These are phyloP conservation scores for Oncorhynchus gorbuscha DNA, from an alignment of 2,113 vertebrate genomes.

Conservation along the genomic window DNA sequence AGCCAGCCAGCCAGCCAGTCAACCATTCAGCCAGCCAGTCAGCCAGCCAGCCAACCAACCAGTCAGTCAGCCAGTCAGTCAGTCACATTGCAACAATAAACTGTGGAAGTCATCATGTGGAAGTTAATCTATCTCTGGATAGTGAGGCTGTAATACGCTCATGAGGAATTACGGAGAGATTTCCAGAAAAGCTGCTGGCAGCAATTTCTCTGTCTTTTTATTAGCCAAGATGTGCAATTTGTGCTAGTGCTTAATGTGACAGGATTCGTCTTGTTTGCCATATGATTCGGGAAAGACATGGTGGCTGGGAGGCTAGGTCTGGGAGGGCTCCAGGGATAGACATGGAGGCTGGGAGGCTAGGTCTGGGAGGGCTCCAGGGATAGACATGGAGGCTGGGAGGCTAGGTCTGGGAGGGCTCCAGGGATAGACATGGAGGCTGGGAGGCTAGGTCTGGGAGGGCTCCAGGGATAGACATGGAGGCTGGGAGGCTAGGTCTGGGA, in stretches of 20 bases:
- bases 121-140: constrained; percentile 58
- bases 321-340: not conserved
- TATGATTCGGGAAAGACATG: constrained; percentile 8
- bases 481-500: no score
- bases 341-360: not conserved
- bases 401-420: not conserved
- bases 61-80: not conserved
- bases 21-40: no score
- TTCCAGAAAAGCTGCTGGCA: constrained; percentile 62
- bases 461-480: no score
- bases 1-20: no score
- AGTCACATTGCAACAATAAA: not conserved
- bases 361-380: not conserved
- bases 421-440: not conserved
- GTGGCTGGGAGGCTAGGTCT: not conserved
- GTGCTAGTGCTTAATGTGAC: constrained; percentile 52
- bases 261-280: constrained; percentile 37
- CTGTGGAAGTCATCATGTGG: not conserved
- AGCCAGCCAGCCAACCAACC: no score
- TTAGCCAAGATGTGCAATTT: constrained; percentile 62
- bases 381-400: constrained; percentile 1
- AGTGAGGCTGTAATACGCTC: constrained; percentile 62
- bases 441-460: not conserved
- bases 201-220: constrained; percentile 57
- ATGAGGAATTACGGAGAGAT: constrained; percentile 65